phyloP scores from a whole-genome alignment of 2,113 vertebrate species.

The Chionis minor region DNA sequence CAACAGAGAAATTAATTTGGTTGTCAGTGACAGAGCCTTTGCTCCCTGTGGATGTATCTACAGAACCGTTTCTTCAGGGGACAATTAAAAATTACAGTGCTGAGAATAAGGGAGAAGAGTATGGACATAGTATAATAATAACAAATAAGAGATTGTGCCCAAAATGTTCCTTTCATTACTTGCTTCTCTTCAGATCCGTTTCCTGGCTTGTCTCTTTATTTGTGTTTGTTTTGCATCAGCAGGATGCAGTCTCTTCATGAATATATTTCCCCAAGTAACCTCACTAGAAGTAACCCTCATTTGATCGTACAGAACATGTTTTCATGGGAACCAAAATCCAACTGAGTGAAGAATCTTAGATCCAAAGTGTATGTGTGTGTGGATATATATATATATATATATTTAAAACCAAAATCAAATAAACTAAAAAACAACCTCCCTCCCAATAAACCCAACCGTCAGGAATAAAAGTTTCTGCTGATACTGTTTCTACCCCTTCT shows the following conservation, averaged over 20 bases:
- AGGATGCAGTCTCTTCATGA: not conserved
- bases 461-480: not conserved
- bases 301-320: not conserved
- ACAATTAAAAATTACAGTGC: conserved; percentile 31
- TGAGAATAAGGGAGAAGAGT: conserved; percentile 3
- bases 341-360: not conserved
- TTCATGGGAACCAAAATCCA: not conserved
- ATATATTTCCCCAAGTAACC: not conserved
- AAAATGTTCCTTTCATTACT: conserved; percentile 22
- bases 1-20: conserved; percentile 49
- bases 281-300: not conserved
- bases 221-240: conserved; percentile 14
- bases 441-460: not conserved
- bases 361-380: not conserved
- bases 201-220: not conserved
- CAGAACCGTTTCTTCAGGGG: conserved; percentile 32
- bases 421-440: not conserved
- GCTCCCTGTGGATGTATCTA: conserved; percentile 5
- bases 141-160: conserved; percentile 5
- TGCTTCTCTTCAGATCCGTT: conserved; percentile 10
- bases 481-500: not conserved
- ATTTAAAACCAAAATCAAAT: not conserved
- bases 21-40: conserved; percentile 22
- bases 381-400: not conserved
- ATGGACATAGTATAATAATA: not conserved